These are phyloP conservation scores for Rhinoraja longicauda DNA, from an alignment of 2,797 vertebrate species.

Conservation along the genomic window DNA sequence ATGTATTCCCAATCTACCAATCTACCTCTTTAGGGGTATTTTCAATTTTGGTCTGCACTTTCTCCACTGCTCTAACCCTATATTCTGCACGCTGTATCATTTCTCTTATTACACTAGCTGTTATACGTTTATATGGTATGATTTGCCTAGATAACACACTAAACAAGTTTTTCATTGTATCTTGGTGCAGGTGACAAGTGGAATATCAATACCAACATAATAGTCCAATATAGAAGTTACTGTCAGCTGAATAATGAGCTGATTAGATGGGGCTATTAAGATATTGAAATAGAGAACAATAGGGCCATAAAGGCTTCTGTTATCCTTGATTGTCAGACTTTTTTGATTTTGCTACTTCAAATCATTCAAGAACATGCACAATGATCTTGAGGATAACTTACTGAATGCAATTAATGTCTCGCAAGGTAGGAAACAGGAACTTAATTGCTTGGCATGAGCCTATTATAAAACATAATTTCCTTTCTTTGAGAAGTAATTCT, in stretches of 20 bases:
- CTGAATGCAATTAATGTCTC: not conserved
- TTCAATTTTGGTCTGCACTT: no score
- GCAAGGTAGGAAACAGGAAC: not conserved
- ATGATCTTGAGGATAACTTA: not conserved
- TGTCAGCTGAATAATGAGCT: not conserved
- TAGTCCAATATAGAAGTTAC: not conserved
- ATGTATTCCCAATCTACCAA: no score
- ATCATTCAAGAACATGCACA: not conserved
- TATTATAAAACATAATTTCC: not conserved
- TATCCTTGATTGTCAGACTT: not conserved
- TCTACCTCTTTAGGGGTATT: no score
- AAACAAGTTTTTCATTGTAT: no score
- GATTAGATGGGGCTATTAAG: not conserved
- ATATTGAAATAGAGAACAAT: not conserved
- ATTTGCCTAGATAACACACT: no score
- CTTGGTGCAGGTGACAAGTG: no score
- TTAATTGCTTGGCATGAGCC: not conserved
- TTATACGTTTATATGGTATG: no score
- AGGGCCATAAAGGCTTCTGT: not conserved
- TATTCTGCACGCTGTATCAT: no score
- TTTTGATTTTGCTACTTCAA: not conserved
- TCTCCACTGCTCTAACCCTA: no score
- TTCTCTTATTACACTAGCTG: no score
- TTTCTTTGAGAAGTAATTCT: not conserved
- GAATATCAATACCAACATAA: not conserved